Base-by-base conservation (phyloP, 2,113 vertebrate species). In the Mastomys natalensis region DNA sequence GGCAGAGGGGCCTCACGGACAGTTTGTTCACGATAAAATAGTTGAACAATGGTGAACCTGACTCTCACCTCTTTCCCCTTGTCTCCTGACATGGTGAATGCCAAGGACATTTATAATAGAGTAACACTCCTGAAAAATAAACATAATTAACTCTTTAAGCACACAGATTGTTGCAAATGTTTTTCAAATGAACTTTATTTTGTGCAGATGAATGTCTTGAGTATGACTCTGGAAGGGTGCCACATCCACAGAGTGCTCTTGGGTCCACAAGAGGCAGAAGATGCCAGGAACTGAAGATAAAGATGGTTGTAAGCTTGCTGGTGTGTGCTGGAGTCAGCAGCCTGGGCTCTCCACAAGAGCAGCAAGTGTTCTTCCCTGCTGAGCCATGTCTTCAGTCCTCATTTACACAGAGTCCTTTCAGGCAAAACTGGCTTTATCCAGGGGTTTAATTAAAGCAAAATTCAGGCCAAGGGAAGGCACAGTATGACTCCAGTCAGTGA, bases 11-110 rank as follows among this genome's bases (percentile, higher is more conserved):
- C 99, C 99, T 58, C 99, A 99, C 0, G 99, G 99, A 0, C 98
- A 99, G 48, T 99, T 99, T 76, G 98, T 99, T n/a, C 98, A 94
- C 0, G 95, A 99, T 0, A 99, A 99, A 96, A 96, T 98, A 70
- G 99, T 99, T 40, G 97, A 97, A 53, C 4, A 87, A 0, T 99
- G 99, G 99, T 99, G 97, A 99, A 55, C 3, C 43, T 19, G 1
- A 0, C 3, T 82, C n/a, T 6, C 0, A 5, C 21, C 17, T 51
- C 31, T 22, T 3, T 7, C 70, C 13, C 0, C 6, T 64, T 10
- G 0, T 2, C 58, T 5, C 0, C 19, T 40, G 34, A 62, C 55
- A 55, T 78, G 24, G 8, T 37, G 3, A 85, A 11, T 58, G 43
- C 74, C 5, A 40, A 58, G 45, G 0, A 68, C 7, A 21, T 19